Conservation (phyloP, 2,797 vertebrate species). For the Crocidura indochinensis region DNA sequence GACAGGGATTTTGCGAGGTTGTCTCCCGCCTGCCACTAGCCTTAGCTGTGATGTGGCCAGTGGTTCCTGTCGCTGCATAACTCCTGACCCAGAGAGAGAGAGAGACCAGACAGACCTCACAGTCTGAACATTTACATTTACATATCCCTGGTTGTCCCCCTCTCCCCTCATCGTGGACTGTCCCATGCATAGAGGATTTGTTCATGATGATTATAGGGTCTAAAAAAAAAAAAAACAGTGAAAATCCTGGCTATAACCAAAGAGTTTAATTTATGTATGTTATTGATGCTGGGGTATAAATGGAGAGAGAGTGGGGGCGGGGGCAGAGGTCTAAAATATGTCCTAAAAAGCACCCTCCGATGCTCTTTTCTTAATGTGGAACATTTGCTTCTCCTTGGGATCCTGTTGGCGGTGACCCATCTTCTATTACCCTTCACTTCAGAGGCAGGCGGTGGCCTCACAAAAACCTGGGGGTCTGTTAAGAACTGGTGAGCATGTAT, state of each 20-base stretch:
- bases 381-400: conserved; percentile 83
- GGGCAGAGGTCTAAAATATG: conserved; percentile 81
- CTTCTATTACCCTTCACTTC: conserved; percentile 91
- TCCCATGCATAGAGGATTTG: conserved; percentile 15
- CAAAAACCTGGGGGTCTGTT: conserved; percentile 89
- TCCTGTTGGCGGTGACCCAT: conserved; percentile 90
- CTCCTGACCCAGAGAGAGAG: neutral
- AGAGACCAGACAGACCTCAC: too few relatives aligned
- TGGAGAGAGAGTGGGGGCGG: neutral
- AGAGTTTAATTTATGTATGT: conserved; percentile 40
- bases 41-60: neutral
- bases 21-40: neutral
- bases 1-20: neutral
- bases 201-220: conserved; percentile 46
- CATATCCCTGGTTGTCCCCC: neutral
- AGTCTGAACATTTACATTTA: too few relatives aligned
- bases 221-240: conserved; percentile 23
- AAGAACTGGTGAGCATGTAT: conserved; percentile 91
- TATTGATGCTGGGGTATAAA: conserved; percentile 55
- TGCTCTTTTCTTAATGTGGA: conserved; percentile 84
- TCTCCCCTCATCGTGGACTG: neutral
- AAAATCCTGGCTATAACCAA: conserved; percentile 16
- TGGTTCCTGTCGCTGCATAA: conserved; percentile 12
- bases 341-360: conserved; percentile 75
- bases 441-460: conserved; percentile 86